Conservation (phyloP, 2,113 vertebrate species). For the Podarcis muralis region DNA sequence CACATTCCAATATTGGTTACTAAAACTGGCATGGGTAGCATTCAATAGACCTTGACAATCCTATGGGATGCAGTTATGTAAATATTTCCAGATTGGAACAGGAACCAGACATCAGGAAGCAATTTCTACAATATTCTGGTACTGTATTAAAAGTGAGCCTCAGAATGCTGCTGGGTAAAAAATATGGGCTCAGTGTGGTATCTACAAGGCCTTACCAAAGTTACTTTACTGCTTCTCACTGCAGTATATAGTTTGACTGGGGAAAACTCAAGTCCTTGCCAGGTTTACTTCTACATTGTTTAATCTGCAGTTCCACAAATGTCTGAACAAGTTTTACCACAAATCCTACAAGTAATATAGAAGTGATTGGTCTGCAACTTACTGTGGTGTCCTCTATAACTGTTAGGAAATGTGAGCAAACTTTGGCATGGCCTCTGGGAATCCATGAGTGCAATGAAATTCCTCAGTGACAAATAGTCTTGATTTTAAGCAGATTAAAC, state of each 20-base stretch:
- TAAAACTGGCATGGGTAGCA: neutral
- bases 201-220: neutral
- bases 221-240: neutral
- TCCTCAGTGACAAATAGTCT: neutral
- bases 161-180: neutral
- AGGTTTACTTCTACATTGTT: neutral
- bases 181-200: neutral
- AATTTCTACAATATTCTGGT: neutral
- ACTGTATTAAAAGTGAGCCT: neutral
- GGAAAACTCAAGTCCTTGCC: neutral
- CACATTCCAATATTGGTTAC: neutral
- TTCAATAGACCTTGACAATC: neutral
- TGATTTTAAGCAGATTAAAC: neutral
- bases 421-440: constrained; percentile 9
- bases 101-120: neutral
- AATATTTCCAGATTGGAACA: neutral
- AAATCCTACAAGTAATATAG: neutral
- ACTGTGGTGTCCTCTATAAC: neutral
- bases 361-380: neutral
- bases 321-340: neutral
- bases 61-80: neutral
- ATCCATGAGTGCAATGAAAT: neutral
- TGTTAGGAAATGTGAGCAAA: constrained; percentile 3
- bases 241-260: neutral
- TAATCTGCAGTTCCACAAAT: neutral